Evolutionary conservation across 2,888 invertebrate species (phyloP).

Genomic region (Melinopterus prodromus): DNA sequence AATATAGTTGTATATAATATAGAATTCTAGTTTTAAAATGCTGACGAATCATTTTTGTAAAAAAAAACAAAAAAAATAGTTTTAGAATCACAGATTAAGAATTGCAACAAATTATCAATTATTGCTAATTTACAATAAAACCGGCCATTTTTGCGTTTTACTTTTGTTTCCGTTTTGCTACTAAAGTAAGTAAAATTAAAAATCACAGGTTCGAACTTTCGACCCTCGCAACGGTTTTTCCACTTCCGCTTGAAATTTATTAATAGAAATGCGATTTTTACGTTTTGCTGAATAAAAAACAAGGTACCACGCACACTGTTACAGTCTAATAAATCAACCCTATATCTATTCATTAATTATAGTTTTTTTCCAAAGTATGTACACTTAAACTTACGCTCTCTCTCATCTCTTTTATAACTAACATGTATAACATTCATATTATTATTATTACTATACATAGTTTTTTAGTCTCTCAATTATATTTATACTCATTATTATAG

Average conservation of each 20-base stretch:
- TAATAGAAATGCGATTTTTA: conserved; percentile 10
- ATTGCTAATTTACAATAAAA: conserved; percentile 14
- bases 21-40: background rate
- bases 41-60: background rate
- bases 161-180: background rate
- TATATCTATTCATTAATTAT: conserved; percentile 30
- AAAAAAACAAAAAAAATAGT: conserved; percentile 19
- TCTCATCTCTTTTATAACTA: conserved; percentile 31
- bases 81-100: conserved; percentile 45
- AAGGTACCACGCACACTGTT: conserved; percentile 17
- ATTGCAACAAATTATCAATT: conserved; percentile 44
- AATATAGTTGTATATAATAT: conserved; percentile 5
- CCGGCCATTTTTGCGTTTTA: conserved; percentile 13
- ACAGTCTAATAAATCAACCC: conserved; percentile 37
- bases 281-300: conserved; percentile 7
- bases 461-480: conserved; percentile 19
- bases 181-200: conserved; percentile 12
- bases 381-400: conserved; percentile 34
- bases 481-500: background rate
- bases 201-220: background rate
- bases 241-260: background rate
- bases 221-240: background rate
- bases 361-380: conserved; percentile 32
- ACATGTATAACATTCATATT: conserved; percentile 49
- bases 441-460: conserved; percentile 43